A percentile compares a stretch with the other conserved stretches of the same genome.
These are phyloP conservation scores for Hyles euphorbiae DNA, from an alignment of 1,140 invertebrate species.

Conservation along the genomic window DNA sequence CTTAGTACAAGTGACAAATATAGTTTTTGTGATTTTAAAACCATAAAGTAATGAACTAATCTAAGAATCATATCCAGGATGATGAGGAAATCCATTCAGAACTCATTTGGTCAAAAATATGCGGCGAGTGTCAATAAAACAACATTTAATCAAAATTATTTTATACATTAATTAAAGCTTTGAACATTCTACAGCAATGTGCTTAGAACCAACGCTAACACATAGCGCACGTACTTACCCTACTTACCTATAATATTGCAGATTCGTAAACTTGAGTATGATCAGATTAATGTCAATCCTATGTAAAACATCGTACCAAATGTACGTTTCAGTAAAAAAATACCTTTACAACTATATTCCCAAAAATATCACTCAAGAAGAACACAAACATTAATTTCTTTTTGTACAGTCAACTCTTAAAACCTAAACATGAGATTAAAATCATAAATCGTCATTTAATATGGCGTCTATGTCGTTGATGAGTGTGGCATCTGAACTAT, in stretches of 20 bases:
- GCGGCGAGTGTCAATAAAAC: slow-evolving; percentile 16
- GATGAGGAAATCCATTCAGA: too few relatives aligned
- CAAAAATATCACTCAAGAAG: neutral
- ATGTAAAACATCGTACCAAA: neutral
- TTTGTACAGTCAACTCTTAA: slow-evolving; percentile 9
- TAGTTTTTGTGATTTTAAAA: too few relatives aligned
- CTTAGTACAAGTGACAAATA: too few relatives aligned
- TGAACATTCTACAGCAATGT: slow-evolving; percentile 24
- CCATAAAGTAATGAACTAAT: too few relatives aligned
- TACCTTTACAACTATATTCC: neutral
- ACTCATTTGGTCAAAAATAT: too few relatives aligned
- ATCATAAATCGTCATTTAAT: slow-evolving; percentile 55
- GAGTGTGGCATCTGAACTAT: slow-evolving; percentile 35
- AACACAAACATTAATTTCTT: slow-evolving; percentile 10
- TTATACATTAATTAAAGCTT: slow-evolving; percentile 43
- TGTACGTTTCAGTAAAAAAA: neutral
- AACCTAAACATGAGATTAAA: slow-evolving; percentile 5
- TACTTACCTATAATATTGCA: too few relatives aligned
- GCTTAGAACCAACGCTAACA: slow-evolving; percentile 9
- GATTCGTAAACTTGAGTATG: too few relatives aligned
- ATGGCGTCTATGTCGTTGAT: slow-evolving; percentile 52
- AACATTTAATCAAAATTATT: slow-evolving; percentile 16
- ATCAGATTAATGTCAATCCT: too few relatives aligned
- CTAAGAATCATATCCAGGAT: too few relatives aligned
- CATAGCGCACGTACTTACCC: too few relatives aligned